Conservation (phyloP, 2,113 vertebrate species). For the Amblyornis subalaris region DNA sequence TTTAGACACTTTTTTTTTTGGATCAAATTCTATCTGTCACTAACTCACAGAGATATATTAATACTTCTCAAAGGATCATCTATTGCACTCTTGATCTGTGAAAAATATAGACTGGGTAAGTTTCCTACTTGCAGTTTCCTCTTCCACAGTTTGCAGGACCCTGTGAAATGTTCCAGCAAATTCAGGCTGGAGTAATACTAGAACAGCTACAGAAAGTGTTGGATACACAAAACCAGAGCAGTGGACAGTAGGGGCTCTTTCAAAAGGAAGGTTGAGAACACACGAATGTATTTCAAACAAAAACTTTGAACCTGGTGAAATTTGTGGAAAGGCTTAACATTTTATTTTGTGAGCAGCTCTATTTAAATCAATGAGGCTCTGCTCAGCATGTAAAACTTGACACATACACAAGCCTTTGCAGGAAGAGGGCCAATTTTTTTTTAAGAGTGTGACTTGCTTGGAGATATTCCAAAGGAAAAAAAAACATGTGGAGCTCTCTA, state of each 20-base stretch:
- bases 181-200: not conserved
- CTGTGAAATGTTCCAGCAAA: not conserved
- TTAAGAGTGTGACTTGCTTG: slow-evolving; percentile 24
- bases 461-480: slow-evolving; percentile 2
- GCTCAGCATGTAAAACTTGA: slow-evolving; percentile 8
- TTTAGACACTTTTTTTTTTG: not conserved
- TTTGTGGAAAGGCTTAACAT: not conserved
- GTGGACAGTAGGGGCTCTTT: not conserved
- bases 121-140: not conserved
- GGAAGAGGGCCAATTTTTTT: slow-evolving; percentile 3
- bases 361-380: slow-evolving; percentile 16
- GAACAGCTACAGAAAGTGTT: not conserved
- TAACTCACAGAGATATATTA: not conserved
- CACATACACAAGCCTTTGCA: slow-evolving; percentile 3
- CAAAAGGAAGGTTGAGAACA: not conserved
- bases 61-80: not conserved
- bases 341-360: not conserved
- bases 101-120: not conserved
- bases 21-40: not conserved
- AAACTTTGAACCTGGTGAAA: not conserved
- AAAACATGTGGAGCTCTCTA: not conserved
- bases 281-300: not conserved
- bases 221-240: not conserved
- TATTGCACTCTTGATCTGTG: not conserved
- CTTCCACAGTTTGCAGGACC: not conserved